Evolutionary conservation across 2,797 vertebrate species (phyloP).

Genomic region (Eulemur mongoz): DNA sequence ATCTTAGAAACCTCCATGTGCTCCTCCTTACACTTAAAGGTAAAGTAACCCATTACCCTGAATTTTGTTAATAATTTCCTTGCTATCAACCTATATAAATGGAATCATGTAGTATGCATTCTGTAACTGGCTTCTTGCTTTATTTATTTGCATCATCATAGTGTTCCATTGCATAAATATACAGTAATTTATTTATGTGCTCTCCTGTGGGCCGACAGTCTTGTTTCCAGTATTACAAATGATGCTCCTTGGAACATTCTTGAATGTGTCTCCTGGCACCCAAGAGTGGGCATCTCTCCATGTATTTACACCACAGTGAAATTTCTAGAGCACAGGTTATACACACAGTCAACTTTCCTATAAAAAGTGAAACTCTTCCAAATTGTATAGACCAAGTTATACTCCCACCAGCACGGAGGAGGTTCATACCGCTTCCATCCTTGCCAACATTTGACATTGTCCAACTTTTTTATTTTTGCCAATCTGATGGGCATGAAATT

Average conservation of each 20-base stretch:
- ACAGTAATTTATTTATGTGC: neutral
- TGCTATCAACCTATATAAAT: neutral
- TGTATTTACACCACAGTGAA: neutral
- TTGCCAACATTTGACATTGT: neutral
- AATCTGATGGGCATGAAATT: neutral
- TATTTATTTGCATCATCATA: neutral
- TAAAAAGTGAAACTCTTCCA: neutral
- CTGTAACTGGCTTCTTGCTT: neutral
- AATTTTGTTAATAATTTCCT: slow-evolving; percentile 1
- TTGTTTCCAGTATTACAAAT: neutral
- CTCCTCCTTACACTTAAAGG: neutral
- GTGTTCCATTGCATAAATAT: neutral
- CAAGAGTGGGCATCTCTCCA: neutral
- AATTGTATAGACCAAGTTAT: neutral
- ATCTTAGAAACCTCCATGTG: neutral
- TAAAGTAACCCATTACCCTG: neutral
- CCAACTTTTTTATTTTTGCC: neutral
- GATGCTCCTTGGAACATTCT: neutral
- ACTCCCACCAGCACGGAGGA: neutral
- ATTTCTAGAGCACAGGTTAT: neutral
- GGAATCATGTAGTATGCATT: neutral
- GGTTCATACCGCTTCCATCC: neutral
- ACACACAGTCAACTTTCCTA: neutral
- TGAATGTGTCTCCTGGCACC: neutral
- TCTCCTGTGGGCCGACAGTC: neutral